Evolutionary conservation across 2,888 invertebrate genomes (phyloP).

Genomic region (Dichetophora obliterata): DNA sequence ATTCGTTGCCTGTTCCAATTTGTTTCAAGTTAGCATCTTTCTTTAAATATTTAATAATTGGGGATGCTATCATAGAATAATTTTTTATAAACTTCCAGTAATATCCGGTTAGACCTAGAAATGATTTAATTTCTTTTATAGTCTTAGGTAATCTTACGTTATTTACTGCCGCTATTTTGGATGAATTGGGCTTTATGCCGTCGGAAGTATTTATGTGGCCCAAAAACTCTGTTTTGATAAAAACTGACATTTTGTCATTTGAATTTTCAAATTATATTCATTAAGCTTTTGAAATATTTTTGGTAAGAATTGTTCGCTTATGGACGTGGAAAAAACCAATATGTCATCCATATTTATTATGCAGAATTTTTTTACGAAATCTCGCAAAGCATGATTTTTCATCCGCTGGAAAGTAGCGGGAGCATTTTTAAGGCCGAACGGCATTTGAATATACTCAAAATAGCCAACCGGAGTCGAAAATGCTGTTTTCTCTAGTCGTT

Average conservation of each 20-base stretch:
- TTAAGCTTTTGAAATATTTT: conserved; percentile 13
- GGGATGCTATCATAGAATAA: neutral
- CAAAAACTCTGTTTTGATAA: neutral
- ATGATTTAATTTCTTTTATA: neutral
- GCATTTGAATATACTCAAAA: conserved; percentile 24
- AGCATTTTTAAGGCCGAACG: conserved; percentile 28
- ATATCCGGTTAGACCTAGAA: neutral
- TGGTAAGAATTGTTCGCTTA: conserved; percentile 22
- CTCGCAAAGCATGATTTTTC: conserved; percentile 15
- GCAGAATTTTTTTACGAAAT: conserved; percentile 13
- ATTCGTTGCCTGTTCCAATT: neutral
- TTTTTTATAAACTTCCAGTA: conserved; percentile 3
- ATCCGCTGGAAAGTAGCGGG: conserved; percentile 21
- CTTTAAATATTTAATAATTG: conserved; percentile 1
- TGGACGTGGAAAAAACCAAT: conserved; percentile 17
- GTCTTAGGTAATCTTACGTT: neutral
- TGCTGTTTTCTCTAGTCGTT: conserved; percentile 18
- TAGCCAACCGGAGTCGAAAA: conserved; percentile 23
- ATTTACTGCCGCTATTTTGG: neutral
- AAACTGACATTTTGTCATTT: neutral
- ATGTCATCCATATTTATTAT: conserved; percentile 33
- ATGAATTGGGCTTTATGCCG: neutral
- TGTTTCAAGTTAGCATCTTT: neutral
- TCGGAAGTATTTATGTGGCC: neutral
- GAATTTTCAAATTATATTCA: conserved; percentile 4